Evolutionary conservation across 2,113 vertebrate genomes (phyloP).

Genomic region (Nerophis ophidion): DNA sequence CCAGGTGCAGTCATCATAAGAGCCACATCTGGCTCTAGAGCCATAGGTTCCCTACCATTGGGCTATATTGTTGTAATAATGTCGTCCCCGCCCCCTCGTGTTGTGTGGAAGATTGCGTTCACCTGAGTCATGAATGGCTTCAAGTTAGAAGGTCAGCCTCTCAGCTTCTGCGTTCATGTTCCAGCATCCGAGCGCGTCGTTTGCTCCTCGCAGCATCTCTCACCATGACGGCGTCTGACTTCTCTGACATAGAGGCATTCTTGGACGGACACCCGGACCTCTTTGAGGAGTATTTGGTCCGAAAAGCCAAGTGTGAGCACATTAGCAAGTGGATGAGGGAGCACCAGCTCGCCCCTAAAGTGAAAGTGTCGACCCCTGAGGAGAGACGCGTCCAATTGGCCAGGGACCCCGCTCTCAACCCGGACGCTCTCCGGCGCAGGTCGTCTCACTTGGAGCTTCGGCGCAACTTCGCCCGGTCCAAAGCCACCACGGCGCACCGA

Average conservation of each 20-base stretch:
- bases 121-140: conserved; percentile 7
- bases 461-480: conserved; percentile 73
- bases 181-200: conserved; percentile 4
- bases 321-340: conserved; percentile 69
- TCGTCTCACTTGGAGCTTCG: conserved; percentile 76
- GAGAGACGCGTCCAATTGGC: conserved; percentile 47
- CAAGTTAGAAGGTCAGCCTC: conserved; percentile 23
- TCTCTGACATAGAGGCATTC: conserved; percentile 75
- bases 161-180: conserved; percentile 29
- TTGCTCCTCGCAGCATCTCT: conserved; percentile 14
- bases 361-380: conserved; percentile 49
- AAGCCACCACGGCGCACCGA: conserved; percentile 66
- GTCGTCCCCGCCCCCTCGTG: too few relatives aligned
- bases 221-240: conserved; percentile 71
- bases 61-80: too few relatives aligned
- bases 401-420: conserved; percentile 50
- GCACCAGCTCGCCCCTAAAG: conserved; percentile 57
- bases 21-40: too few relatives aligned
- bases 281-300: conserved; percentile 72
- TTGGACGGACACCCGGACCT: conserved; percentile 75
- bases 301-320: conserved; percentile 69
- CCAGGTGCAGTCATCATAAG: too few relatives aligned
- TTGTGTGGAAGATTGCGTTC: conserved; percentile 1
- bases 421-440: conserved; percentile 65
- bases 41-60: too few relatives aligned